Evolutionary conservation across 2,888 invertebrate genomes (phyloP).

Genomic region (Sesia apiformis): DNA sequence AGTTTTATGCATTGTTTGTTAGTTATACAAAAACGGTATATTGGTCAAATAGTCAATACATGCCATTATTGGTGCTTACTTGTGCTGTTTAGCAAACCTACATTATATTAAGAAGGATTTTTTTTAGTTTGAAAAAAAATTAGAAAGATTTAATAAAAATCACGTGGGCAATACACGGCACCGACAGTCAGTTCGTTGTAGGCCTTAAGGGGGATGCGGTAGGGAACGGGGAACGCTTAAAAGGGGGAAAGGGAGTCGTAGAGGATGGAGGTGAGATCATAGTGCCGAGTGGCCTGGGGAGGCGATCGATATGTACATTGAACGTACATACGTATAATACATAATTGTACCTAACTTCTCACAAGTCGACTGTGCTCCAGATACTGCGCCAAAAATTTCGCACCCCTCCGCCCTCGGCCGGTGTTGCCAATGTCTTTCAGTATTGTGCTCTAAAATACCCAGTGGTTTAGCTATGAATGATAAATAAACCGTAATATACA

Average conservation of each 20-base stretch:
- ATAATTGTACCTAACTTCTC: constrained; percentile 67
- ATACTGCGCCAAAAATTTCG: constrained; percentile 69
- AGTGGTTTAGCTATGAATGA: no score
- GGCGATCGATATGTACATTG: constrained; percentile 75
- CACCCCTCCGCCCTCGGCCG: constrained; percentile 35
- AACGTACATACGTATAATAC: constrained; percentile 50
- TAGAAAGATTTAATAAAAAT: background rate
- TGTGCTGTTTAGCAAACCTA: no score
- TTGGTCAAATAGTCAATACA: no score
- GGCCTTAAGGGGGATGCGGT: constrained; percentile 54
- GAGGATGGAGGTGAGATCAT: constrained; percentile 74
- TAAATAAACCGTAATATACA: no score
- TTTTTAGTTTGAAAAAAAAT: no score
- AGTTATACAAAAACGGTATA: no score
- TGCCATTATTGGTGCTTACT: no score
- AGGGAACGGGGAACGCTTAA: constrained; percentile 30
- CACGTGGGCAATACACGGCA: constrained; percentile 12
- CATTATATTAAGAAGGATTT: no score
- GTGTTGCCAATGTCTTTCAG: constrained; percentile 35
- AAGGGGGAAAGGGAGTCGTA: constrained; percentile 43
- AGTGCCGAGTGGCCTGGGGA: constrained; percentile 73
- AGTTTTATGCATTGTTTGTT: no score
- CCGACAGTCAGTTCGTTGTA: constrained; percentile 40
- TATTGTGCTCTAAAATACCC: constrained; percentile 10
- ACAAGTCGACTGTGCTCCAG: constrained; percentile 70